Evolutionary conservation across 1,140 invertebrate species (phyloP).

Genomic region (Limonius californicus): DNA sequence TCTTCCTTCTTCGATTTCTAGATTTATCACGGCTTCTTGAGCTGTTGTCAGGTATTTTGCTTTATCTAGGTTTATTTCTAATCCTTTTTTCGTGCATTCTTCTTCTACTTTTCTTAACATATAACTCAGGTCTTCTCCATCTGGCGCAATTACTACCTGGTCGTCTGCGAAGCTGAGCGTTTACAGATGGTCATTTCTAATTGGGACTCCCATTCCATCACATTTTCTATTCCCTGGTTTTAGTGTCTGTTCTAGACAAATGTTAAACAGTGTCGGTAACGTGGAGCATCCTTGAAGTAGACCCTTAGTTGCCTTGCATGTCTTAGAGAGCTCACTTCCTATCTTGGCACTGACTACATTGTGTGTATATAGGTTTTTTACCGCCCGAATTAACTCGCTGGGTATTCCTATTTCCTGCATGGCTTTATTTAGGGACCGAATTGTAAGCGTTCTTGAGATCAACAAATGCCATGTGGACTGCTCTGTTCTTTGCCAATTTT

Average conservation of each 20-base stretch:
- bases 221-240: background rate
- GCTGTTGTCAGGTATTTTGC: too few species aligned
- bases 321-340: too few species aligned
- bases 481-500: too few species aligned
- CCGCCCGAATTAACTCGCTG: background rate
- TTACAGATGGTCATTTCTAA: background rate
- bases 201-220: background rate
- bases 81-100: too few species aligned
- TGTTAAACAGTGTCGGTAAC: background rate
- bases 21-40: too few species aligned
- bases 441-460: too few species aligned
- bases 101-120: too few species aligned
- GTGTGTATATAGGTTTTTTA: background rate
- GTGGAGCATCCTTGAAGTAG: background rate
- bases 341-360: background rate
- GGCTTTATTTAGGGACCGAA: too few species aligned
- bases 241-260: background rate
- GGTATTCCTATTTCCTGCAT: too few species aligned
- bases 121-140: slow-evolving; percentile 22
- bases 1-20: too few species aligned
- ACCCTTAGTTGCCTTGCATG: background rate
- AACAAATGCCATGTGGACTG: too few species aligned
- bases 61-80: too few species aligned
- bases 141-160: background rate
- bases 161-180: background rate